Conservation (phyloP, 2,113 vertebrate genomes). For the Carettochelys insculpta region DNA sequence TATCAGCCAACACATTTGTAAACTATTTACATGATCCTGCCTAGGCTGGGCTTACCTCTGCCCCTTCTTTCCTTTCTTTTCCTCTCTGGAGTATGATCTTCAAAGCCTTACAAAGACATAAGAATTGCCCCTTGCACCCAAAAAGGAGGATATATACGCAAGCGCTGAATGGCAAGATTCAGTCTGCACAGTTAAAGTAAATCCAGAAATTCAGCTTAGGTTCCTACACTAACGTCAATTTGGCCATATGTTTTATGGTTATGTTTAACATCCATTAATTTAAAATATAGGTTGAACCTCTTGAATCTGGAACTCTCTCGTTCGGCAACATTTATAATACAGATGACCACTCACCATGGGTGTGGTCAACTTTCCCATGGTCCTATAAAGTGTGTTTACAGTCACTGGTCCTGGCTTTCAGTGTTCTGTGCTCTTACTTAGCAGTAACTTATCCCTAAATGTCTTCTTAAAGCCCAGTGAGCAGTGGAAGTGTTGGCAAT, state of each 20-base stretch:
- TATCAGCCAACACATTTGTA: not conserved
- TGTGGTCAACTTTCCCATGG: no score
- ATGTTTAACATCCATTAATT: not conserved
- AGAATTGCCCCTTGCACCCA: not conserved
- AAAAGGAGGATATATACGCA: not conserved
- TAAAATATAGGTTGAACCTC: no score
- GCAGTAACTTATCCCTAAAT: no score
- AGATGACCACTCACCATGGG: no score
- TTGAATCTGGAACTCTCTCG: no score
- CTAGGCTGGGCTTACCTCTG: not conserved
- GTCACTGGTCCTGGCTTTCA: no score
- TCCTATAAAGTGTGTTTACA: no score
- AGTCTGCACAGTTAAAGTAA: not conserved
- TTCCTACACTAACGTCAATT: not conserved
- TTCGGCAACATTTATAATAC: no score
- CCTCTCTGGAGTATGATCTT: not conserved
- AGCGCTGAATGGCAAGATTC: no score
- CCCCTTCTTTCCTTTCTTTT: not conserved
- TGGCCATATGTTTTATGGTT: not conserved
- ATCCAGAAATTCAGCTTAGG: not conserved
- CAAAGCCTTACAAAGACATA: not conserved
- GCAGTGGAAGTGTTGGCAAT: no score
- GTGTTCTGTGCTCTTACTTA: no score
- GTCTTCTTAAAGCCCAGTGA: no score
- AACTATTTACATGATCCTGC: not conserved